Base-by-base conservation (phyloP, 2,113 vertebrate genomes). In the Xenotilapia caudafasciata region DNA sequence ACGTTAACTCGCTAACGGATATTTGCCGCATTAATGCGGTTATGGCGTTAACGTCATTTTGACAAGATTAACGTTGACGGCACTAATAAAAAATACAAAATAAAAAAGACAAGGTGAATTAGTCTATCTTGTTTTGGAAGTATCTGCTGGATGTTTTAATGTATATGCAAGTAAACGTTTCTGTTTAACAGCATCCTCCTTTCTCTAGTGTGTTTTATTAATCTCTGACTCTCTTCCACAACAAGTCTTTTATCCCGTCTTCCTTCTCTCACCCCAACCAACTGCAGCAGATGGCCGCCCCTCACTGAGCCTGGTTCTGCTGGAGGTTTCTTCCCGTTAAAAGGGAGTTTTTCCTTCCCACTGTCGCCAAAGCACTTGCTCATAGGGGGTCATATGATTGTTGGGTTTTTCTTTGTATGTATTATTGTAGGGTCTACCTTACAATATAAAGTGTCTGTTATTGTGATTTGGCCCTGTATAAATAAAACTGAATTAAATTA, bases 221-320 rank as follows among this genome's bases (percentile, higher is more conserved):
- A 62, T 4, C 58, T 62, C 58, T 19, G 28, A 0, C 58, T 62
- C 58, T 62, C 28, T 62, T 62, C 28, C 58, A 11, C 58, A 33
- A 0, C 9, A 62, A 0, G 58, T 33, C 58, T 1, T 60, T 33
- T 4, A 62, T 6, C 58, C 9, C 0, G 9, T 60, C 58, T 19
- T 60, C 28, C 28, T 6, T 60, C 58, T 33, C 6, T 33, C 15
- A 19, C 58, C 58, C 5, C 15, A 62, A 33, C 28, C 0, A 2
- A 1, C 9, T 1, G 28, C 58, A 33, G 1, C 4, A 62, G 15
- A 33, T 62, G 28, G 28, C 58, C 3, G 15, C 28, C 58, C 58
- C 28, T 62, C 15, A 0, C 15, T 0, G 15, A 60, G 56, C 28
- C 58, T 33, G 15, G 15, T 33, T 62, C 28, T 62, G 28, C 5